Evolutionary conservation across 2,797 vertebrate species (phyloP), one percentile per base, ranked within the genome.

Genomic region (Argentina silus): DNA sequence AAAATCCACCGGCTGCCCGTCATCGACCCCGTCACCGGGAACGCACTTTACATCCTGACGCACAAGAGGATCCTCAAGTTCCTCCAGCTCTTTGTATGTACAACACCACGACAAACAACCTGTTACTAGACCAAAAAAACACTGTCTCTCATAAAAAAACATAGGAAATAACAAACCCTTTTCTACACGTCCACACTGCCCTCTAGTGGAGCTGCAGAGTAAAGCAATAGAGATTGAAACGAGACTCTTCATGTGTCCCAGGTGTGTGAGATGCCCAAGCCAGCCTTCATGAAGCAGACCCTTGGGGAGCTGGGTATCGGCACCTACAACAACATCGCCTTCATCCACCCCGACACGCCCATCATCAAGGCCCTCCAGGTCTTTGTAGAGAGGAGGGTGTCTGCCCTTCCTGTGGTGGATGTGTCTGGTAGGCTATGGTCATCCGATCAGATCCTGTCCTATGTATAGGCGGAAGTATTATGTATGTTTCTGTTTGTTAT

Each of bases 1-100:
- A 99, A 98, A 95, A 99, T 99, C 93, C 98, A 99, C 94, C 95
- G 98, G 86, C 93, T 99, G 94, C 98, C 98, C 76, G 96, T 99
- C 89, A 99, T 99, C 81, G 97, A 99, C 91, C 98, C 98, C 1
- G 92, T 98, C 92, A 98, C 96, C 70, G 98, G 98, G 89, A 99
- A 99, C 78, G 97, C 96, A 95, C 97, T 99, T 94, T 99, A 99
- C 93, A 99, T 99, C 80, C 97, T 99, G 88, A 99, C 98, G 78
- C 98, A 99, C 95, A 99, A 99, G 94, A 94, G 98, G 94, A 98
- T 99, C 91, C 96, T 99, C 92, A 99, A 99, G 94, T 99, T 99
- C 91, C 96, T 99, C 85, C 98, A 99, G 93, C 97, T 99, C 83
- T 99, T 99, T 95, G 98, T 99, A 92, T 98, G 97, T 97, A 72